Conservation (phyloP, 2,797 vertebrate genomes). For the Pitangus sulphuratus region DNA sequence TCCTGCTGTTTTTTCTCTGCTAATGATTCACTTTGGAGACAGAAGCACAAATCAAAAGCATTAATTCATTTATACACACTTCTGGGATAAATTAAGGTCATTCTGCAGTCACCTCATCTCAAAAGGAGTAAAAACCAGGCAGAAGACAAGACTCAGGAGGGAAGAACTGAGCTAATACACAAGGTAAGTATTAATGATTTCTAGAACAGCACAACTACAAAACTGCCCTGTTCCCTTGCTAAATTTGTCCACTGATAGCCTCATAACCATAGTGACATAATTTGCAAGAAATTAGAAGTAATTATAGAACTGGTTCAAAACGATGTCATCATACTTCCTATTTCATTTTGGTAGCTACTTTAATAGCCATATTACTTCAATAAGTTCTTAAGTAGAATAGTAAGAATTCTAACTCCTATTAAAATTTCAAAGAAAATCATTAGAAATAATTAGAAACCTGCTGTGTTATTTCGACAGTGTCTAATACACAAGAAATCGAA, state of each 20-base stretch:
- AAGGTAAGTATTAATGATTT: fast-evolving
- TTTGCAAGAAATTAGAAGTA: background rate
- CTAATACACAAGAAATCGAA: background rate
- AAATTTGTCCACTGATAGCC: background rate
- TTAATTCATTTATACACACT: background rate
- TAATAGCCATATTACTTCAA: background rate
- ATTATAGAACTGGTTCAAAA: background rate
- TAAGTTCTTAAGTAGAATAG: background rate
- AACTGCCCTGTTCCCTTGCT: background rate
- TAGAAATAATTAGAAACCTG: background rate
- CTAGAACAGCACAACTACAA: background rate
- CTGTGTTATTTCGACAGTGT: fast-evolving
- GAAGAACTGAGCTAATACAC: background rate
- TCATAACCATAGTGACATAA: background rate
- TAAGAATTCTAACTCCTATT: background rate
- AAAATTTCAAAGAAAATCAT: background rate
- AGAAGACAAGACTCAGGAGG: background rate
- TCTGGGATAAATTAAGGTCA: background rate
- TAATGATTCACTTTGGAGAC: slow-evolving; percentile 76
- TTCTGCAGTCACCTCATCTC: background rate
- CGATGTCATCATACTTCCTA: background rate
- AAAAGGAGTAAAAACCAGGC: background rate
- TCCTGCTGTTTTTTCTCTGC: slow-evolving; percentile 80
- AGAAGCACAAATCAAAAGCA: background rate
- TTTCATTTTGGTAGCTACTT: background rate